phyloP scores from a whole-genome alignment of 1,140 invertebrate species.

The Leptinotarsa texana region DNA sequence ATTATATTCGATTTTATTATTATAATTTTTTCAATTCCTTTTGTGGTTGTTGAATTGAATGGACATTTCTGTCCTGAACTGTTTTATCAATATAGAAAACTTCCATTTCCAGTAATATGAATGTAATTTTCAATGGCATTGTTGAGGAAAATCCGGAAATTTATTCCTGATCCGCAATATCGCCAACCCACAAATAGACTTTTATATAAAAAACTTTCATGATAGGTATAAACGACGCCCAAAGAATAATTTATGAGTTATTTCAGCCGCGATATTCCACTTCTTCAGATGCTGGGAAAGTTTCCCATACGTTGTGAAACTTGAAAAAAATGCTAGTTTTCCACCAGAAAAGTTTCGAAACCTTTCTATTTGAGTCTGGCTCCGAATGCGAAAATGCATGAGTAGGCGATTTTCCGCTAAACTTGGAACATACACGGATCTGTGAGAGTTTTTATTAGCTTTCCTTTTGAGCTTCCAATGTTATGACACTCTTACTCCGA shows the following conservation, averaged over 20 bases:
- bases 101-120: no score
- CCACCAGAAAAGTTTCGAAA: background rate
- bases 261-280: background rate
- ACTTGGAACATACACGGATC: constrained; percentile 14
- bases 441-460: constrained; percentile 15
- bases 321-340: background rate
- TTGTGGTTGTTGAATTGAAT: no score
- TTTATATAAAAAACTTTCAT: no score
- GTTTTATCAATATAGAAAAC: no score
- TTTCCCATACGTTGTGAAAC: background rate
- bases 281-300: background rate
- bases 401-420: constrained; percentile 17
- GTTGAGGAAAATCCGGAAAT: no score
- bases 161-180: no score
- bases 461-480: background rate
- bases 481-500: background rate
- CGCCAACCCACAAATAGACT: no score
- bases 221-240: no score
- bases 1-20: no score
- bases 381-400: background rate
- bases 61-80: no score
- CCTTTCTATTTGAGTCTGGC: background rate
- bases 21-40: no score
- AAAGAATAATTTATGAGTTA: background rate
- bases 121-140: no score